Conservation (phyloP, 1,140 invertebrate species). For the Sitodiplosis mosellana region DNA sequence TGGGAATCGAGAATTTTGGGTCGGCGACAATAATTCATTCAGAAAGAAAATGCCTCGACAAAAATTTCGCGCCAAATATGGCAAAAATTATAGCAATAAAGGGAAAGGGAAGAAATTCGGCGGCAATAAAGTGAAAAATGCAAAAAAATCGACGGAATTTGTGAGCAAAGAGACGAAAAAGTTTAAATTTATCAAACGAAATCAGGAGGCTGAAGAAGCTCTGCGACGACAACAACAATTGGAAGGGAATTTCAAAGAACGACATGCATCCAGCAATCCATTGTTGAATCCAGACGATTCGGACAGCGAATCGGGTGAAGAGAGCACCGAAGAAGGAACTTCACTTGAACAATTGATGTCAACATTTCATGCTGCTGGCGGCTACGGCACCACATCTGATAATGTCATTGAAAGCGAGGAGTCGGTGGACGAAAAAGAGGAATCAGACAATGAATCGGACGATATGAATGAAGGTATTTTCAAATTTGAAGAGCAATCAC, state of each 20-base stretch:
- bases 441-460: slow-evolving; percentile 7
- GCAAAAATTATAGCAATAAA: too few relatives aligned
- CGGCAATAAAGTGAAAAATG: too few relatives aligned
- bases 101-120: too few relatives aligned
- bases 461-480: slow-evolving; percentile 9
- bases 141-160: too few relatives aligned
- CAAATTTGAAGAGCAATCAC: slow-evolving; percentile 4
- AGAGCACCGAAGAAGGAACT: not conserved
- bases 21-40: too few relatives aligned
- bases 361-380: slow-evolving; percentile 26
- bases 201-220: slow-evolving; percentile 2
- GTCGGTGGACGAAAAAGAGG: slow-evolving; percentile 6
- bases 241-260: slow-evolving; percentile 1
- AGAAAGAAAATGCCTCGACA: too few relatives aligned
- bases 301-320: not conserved
- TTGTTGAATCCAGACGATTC: not conserved
- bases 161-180: slow-evolving; percentile 1
- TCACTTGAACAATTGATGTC: slow-evolving; percentile 31
- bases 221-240: slow-evolving; percentile 1
- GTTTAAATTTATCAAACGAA: not conserved
- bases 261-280: not conserved
- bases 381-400: slow-evolving; percentile 16
- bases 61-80: too few relatives aligned
- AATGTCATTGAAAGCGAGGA: slow-evolving; percentile 12
- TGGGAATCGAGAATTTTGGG: too few relatives aligned